Conservation (phyloP, 2,797 vertebrate species). For the Sebastes cheni region DNA sequence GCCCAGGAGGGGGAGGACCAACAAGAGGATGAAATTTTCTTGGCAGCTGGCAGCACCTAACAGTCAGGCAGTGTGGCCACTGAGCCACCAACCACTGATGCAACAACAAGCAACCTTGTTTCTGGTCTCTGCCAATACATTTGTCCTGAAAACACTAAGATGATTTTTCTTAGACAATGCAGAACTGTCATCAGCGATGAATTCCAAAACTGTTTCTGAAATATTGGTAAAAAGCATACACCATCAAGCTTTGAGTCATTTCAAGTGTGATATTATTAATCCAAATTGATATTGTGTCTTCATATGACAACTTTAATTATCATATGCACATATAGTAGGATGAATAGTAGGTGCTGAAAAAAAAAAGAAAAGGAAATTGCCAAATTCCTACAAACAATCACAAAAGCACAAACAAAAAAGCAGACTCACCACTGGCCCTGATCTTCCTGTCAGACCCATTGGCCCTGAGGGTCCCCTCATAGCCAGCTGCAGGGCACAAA, state of each 20-base stretch:
- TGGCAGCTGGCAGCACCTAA: slow-evolving; percentile 47
- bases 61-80: slow-evolving; percentile 24
- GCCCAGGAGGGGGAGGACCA: slow-evolving; percentile 24
- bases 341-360: neutral
- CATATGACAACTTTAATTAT: neutral
- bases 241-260: neutral
- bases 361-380: neutral
- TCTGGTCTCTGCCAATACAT: neutral
- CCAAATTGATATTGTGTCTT: neutral
- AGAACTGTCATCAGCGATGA: neutral
- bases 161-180: neutral
- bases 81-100: slow-evolving; percentile 18
- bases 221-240: neutral
- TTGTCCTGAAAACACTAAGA: neutral
- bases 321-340: neutral
- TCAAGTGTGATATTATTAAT: neutral
- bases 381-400: neutral
- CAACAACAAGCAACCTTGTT: neutral
- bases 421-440: slow-evolving; percentile 95
- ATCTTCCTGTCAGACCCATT: slow-evolving; percentile 98
- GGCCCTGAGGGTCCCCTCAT: slow-evolving; percentile 96
- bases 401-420: neutral
- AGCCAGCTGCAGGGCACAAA: slow-evolving; percentile 87
- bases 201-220: neutral
- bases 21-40: slow-evolving; percentile 32